Percentiles rank a stretch among this genome's conserved stretches.
Conservation (phyloP, 2,113 vertebrate species). For the Coracopsis vasa region DNA sequence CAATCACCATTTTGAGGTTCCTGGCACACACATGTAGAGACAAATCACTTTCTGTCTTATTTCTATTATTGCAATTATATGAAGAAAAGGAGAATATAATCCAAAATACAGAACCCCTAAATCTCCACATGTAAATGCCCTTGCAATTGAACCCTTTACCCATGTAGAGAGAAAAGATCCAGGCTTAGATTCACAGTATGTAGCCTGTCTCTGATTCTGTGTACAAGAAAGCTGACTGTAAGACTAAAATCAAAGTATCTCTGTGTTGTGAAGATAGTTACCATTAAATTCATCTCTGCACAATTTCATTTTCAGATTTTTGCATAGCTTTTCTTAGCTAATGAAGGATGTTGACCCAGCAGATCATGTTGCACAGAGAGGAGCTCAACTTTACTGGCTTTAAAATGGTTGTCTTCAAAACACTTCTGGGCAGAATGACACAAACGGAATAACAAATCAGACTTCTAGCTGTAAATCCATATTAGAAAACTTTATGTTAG, state of each 20-base stretch:
- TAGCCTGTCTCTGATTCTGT: neutral
- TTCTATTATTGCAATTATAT: neutral
- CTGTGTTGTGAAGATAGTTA: neutral
- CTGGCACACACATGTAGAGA: neutral
- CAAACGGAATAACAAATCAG: neutral
- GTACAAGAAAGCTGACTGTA: neutral
- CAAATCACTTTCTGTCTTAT: neutral
- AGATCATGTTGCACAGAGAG: neutral
- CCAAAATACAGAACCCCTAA: neutral
- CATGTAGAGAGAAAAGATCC: neutral
- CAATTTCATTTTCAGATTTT: neutral
- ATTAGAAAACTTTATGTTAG: neutral
- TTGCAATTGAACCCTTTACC: neutral
- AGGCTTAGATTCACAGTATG: neutral
- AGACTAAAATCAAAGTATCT: conserved; percentile 22
- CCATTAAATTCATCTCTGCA: neutral
- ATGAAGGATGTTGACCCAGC: neutral
- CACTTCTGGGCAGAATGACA: neutral
- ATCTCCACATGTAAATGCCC: neutral
- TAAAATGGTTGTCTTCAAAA: conserved; percentile 14
- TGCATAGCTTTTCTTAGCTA: conserved; percentile 19
- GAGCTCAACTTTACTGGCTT: neutral
- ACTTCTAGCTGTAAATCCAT: neutral
- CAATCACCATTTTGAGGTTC: neutral
- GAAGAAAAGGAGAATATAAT: neutral